Conservation (phyloP, 2,797 vertebrate genomes). For the Sparidentex hasta region DNA sequence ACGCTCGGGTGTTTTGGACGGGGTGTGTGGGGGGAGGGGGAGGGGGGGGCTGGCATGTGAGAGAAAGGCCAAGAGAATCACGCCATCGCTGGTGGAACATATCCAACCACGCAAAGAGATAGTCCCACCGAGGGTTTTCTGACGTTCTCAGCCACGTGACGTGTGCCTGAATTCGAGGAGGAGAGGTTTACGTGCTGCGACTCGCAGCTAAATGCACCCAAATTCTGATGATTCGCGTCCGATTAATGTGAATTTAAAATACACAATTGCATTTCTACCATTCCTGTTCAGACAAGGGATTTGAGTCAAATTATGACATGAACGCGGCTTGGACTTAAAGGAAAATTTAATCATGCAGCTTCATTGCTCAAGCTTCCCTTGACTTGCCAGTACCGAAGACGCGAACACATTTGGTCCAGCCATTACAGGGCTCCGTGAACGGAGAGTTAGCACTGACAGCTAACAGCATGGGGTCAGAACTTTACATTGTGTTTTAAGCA, state of each 20-base stretch:
- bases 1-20: conserved; percentile 41
- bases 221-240: not conserved
- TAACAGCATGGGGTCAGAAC: too few species aligned
- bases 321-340: too few species aligned
- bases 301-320: not conserved
- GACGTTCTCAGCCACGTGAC: conserved; percentile 35
- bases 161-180: conserved; percentile 7
- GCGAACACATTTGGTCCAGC: too few species aligned
- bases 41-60: conserved; percentile 43
- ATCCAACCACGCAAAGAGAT: conserved; percentile 50
- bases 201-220: not conserved
- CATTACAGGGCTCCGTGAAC: too few species aligned
- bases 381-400: too few species aligned
- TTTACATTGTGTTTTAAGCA: too few species aligned
- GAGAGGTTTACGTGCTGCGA: not conserved
- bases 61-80: conserved; percentile 57
- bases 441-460: too few species aligned
- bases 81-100: conserved; percentile 51
- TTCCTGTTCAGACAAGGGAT: not conserved
- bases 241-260: not conserved
- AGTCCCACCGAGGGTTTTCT: conserved; percentile 43
- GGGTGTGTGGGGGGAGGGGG: too few species aligned
- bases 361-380: too few species aligned
- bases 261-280: not conserved
- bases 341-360: too few species aligned